Evolutionary conservation across 2,888 invertebrate genomes (phyloP).

Genomic region (Polyommatus icarus): DNA sequence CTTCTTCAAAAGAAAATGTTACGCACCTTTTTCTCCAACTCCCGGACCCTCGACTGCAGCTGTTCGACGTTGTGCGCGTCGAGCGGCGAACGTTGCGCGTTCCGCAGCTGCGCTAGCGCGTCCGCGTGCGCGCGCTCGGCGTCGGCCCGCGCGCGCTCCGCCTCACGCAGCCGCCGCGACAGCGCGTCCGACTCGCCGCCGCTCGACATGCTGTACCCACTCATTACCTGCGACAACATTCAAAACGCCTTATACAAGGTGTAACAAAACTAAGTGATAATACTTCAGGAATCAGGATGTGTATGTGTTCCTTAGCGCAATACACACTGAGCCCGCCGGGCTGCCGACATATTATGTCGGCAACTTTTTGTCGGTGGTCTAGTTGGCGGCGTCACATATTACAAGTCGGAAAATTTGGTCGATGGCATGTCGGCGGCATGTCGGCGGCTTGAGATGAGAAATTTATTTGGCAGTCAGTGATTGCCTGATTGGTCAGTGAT

Average conservation of each 20-base stretch:
- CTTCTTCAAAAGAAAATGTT: constrained; percentile 23
- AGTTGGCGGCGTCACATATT: too few species aligned
- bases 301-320: too few species aligned
- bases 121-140: constrained; percentile 89
- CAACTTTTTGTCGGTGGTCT: too few species aligned
- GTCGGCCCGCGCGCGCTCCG: constrained; percentile 88
- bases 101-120: constrained; percentile 85
- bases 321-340: too few species aligned
- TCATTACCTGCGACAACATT: constrained; percentile 60
- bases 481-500: too few species aligned
- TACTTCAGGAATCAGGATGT: too few species aligned
- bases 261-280: too few species aligned
- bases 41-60: constrained; percentile 90
- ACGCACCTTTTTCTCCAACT: constrained; percentile 93
- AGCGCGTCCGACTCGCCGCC: constrained; percentile 73
- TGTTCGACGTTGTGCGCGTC: constrained; percentile 83
- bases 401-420: too few species aligned
- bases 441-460: too few species aligned
- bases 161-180: constrained; percentile 88
- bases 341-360: too few species aligned
- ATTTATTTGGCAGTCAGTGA: too few species aligned
- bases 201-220: constrained; percentile 64
- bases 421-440: too few species aligned
- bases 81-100: constrained; percentile 69
- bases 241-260: constrained; percentile 23